phyloP scores from a whole-genome alignment of 2,797 vertebrate genomes.

The Gadopsis marmoratus region DNA sequence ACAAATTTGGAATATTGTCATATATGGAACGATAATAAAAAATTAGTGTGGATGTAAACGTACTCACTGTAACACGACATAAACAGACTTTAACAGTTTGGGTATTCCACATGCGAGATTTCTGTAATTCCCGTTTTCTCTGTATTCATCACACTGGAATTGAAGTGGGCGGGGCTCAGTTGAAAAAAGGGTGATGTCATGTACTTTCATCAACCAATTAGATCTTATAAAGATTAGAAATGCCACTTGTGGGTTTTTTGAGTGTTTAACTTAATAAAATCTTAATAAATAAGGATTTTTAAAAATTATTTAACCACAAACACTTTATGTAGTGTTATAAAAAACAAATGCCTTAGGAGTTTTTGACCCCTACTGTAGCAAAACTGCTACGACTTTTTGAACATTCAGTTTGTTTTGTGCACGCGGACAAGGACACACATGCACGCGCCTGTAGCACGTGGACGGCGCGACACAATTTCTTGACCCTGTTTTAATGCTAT shows the following conservation, averaged over 20 bases:
- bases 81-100: neutral
- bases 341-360: neutral
- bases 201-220: neutral
- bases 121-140: neutral
- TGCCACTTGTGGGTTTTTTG: neutral
- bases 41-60: too few relatives aligned
- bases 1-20: too few relatives aligned
- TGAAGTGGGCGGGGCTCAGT: neutral
- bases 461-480: neutral
- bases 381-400: neutral
- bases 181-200: neutral
- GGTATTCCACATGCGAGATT: neutral
- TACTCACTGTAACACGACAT: neutral
- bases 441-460: too few relatives aligned
- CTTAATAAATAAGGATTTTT: neutral
- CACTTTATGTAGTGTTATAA: too few relatives aligned
- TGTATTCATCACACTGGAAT: neutral
- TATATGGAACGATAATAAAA: too few relatives aligned
- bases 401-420: too few relatives aligned
- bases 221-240: neutral
- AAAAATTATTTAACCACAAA: neutral
- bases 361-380: neutral
- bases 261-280: neutral
- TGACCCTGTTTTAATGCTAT: neutral
- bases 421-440: neutral